Evolutionary conservation across 2,888 invertebrate species (phyloP), one percentile per base, ranked within the genome.

Genomic region (Bellardia bayeri): DNA sequence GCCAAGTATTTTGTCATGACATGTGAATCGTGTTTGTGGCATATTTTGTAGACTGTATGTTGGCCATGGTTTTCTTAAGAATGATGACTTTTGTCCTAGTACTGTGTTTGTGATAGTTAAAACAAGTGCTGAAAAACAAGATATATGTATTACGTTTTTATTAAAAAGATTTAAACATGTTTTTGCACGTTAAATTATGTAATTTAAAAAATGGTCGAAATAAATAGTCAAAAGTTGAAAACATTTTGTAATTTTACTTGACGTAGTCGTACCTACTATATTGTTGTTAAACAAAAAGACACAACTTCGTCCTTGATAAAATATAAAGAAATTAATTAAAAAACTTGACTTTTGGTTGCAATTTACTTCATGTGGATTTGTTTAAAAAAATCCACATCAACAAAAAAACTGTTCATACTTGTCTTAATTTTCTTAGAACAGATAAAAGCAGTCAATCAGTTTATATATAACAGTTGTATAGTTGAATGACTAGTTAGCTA

Each of bases 1-100:
- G 88, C 98, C 98, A 79, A 97, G 95, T 91, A 97, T 97, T 93
- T 97, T 97, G 90, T 96, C 96, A 91, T 96, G 95, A 93, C 98
- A 98, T 91, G 96, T 96, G 94, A 98, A 98, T 90, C 96, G 90
- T 82, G 94, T 94, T 89, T 94, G 94, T 64, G 95, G 95, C 95
- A 95, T 95, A 89, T 94, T 94, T 90, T 95, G 94, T 91, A 95
- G 91, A 90, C 95, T 95, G 92, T 95, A 95, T 63, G 95, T 95
- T 89, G 95, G 95, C 93, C 93, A 93, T 89, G 94, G 94, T 85
- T 91, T 92, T 87, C 88, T 89, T 81, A 90, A 83, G 80, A 89
- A 84, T 85, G 88, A 90, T 87, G 89, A 89, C 84, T 88, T 86
- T 87, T 91, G 91, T 89, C 91, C 90, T 71, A 90, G 87, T 89